phyloP scores from a whole-genome alignment of 2,888 invertebrate genomes.

The Epinotia ramella region DNA sequence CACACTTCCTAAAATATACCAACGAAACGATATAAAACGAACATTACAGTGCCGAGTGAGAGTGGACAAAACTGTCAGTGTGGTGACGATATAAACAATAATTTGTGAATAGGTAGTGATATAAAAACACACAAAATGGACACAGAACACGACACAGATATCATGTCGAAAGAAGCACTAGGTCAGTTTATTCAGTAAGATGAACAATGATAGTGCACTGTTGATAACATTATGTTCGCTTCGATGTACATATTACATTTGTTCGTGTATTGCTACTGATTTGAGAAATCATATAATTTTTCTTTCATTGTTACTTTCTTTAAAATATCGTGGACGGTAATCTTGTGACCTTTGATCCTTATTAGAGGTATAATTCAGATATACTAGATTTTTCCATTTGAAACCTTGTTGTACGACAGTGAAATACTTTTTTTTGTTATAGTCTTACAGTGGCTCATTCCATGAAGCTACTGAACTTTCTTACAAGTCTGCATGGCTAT shows the following conservation, averaged over 20 bases:
- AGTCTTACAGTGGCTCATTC: background rate
- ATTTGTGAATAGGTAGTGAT: constrained; percentile 51
- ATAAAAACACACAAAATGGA: constrained; percentile 67
- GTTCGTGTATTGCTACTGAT: background rate
- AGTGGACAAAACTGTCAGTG: constrained; percentile 53
- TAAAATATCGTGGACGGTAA: background rate
- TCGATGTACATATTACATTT: constrained; percentile 35
- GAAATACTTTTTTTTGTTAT: too few species aligned
- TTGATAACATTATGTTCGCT: constrained; percentile 39
- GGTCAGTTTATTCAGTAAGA: constrained; percentile 65
- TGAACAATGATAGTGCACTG: constrained; percentile 52
- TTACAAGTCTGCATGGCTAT: too few species aligned
- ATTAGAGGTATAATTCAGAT: background rate
- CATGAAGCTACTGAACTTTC: too few species aligned
- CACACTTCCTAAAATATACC: constrained; percentile 8
- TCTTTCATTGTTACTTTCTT: background rate
- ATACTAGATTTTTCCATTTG: background rate
- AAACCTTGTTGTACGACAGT: too few species aligned
- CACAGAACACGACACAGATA: constrained; percentile 70
- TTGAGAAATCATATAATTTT: constrained; percentile 18
- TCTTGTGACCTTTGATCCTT: background rate
- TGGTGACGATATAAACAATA: constrained; percentile 46
- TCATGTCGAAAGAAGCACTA: constrained; percentile 77
- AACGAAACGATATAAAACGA: constrained; percentile 42
- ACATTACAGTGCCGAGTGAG: constrained; percentile 40